Evolutionary conservation across 37 sponge, comb jelly and placozoan genomes (phyloP), one percentile per base, ranked within the genome.

Genomic region (Chondrilla cf. caribensis): DNA sequence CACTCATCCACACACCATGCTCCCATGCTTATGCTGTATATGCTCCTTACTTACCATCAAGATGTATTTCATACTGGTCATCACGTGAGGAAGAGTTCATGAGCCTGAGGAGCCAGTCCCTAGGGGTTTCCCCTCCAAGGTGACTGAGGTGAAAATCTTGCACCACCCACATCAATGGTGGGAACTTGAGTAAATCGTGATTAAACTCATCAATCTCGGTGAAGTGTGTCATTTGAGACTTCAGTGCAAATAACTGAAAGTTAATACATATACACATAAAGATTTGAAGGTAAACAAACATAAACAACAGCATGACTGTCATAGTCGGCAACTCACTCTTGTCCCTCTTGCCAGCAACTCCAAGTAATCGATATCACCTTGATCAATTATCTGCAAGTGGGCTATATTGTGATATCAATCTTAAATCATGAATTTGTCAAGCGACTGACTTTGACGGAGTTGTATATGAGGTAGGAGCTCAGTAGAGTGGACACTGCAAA

Each of bases 381-480:
- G 96, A 59, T 96, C 93, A 76, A 96, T 96, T 21, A 96, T 96
- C 93, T 94, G 44, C 11, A 70, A 47, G 51, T 47, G 51, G 51
- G 51, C n/a, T n/a, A n/a, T n/a, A n/a, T n/a, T 47, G 9, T 35
- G 24, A 43, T 8, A 64, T 6, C 33, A 64, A 64, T 64, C 14
- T 21, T 57, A 21, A 14, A 66, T 66, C 14, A 17, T n/a, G 26
- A 15, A 66, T 25, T 21, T n/a, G 26, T 9, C 25, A 1, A 76
- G 19, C 35, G 43, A 32, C 80, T 9, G 22, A 90, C 95, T 89
- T 96, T 96, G 22, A 96, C 93, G n/a, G 96, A 96, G 73, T 96
- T 96, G 83, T 89, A 96, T 39, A 96, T 59, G 36, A 96, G 88
- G 62, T 90, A 93, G n/a, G 96, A 96, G 70, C 96, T 96, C 1